phyloP scores from a whole-genome alignment of 2,888 invertebrate genomes.

The Dryadula phaetusa region DNA sequence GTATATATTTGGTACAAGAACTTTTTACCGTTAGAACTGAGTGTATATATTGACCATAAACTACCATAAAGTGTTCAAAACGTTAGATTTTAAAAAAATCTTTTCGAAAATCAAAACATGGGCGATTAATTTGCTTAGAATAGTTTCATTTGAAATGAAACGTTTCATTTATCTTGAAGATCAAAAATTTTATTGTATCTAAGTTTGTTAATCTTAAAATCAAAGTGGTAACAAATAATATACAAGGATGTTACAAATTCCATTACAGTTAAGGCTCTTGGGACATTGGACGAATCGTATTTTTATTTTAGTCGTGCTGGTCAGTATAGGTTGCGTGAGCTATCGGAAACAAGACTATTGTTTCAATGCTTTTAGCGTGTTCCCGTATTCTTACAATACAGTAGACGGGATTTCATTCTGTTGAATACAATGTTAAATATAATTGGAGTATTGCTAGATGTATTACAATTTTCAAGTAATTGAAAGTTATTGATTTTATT shows the following conservation, averaged over 20 bases:
- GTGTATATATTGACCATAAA: no score
- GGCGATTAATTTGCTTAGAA: no score
- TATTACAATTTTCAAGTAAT: background rate
- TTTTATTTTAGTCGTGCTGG: slow-evolving; percentile 40
- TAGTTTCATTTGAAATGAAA: no score
- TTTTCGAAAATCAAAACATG: no score
- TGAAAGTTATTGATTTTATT: background rate
- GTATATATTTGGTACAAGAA: no score
- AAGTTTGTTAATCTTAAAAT: slow-evolving; percentile 30
- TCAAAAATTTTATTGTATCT: no score
- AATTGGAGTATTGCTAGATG: slow-evolving; percentile 9
- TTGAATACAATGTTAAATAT: background rate
- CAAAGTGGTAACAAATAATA: slow-evolving; percentile 48
- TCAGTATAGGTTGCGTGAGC: slow-evolving; percentile 29
- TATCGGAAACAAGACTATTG: slow-evolving; percentile 26
- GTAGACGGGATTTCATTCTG: slow-evolving; percentile 11
- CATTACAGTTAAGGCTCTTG: slow-evolving; percentile 47
- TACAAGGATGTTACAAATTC: slow-evolving; percentile 50
- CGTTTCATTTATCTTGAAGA: no score
- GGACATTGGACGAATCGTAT: slow-evolving; percentile 41
- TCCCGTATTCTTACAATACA: background rate
- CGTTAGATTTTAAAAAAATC: no score
- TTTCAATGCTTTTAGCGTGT: slow-evolving; percentile 23
- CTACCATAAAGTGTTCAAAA: no score
- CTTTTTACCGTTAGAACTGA: no score